Conservation (phyloP, 2,113 vertebrate genomes). For the Salvator merianae region DNA sequence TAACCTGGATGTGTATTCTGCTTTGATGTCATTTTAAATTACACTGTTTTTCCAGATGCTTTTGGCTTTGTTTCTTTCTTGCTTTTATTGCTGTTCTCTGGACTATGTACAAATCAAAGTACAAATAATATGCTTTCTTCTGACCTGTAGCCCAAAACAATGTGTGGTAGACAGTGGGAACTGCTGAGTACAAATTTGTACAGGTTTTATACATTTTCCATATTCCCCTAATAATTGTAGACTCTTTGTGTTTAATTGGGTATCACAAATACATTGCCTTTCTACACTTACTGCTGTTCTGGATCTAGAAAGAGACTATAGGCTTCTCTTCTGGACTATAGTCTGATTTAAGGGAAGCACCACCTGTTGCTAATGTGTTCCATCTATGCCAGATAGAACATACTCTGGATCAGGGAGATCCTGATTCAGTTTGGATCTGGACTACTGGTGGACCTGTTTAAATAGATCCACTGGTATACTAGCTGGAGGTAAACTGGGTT, state of each 20-base stretch:
- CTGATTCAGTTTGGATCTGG: too few relatives aligned
- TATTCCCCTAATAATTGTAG: neutral
- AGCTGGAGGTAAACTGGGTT: too few relatives aligned
- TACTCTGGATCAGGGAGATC: too few relatives aligned
- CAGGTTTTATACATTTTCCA: neutral
- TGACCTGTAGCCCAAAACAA: neutral
- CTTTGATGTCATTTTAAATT: slow-evolving; percentile 57
- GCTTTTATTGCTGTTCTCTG: neutral
- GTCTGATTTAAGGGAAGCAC: too few relatives aligned
- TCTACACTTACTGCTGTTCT: too few relatives aligned
- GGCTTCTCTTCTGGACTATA: too few relatives aligned
- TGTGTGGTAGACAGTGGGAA: neutral
- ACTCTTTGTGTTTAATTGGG: neutral
- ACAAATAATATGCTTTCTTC: slow-evolving; percentile 10
- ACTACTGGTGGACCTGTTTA: too few relatives aligned
- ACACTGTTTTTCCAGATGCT: slow-evolving; percentile 34
- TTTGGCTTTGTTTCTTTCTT: neutral
- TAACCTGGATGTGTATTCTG: slow-evolving; percentile 48
- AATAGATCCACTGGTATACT: too few relatives aligned
- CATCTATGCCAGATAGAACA: too few relatives aligned
- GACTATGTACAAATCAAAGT: neutral
- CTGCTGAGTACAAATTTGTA: neutral
- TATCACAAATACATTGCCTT: too few relatives aligned
- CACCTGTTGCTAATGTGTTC: too few relatives aligned
- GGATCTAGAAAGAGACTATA: too few relatives aligned